A percentile compares a stretch with the other conserved stretches of the same genome.
phyloP scores from a whole-genome alignment of 2,113 vertebrate genomes.

The Clarias batrachus region DNA sequence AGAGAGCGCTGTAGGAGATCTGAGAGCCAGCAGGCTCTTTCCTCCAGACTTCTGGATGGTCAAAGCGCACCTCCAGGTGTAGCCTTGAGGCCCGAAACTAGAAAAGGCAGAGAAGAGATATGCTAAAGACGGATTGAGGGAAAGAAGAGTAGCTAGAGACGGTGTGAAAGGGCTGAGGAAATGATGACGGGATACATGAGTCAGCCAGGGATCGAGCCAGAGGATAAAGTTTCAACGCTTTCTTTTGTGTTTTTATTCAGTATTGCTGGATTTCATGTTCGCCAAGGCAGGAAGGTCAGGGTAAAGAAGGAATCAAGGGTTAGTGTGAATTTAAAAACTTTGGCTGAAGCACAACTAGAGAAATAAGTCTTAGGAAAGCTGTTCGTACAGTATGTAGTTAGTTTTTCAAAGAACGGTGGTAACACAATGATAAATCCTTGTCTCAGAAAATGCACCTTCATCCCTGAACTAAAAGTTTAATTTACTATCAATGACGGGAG shows the following conservation, averaged over 20 bases:
- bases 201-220: slow-evolving; percentile 12
- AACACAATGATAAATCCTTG: not conserved
- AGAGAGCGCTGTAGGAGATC: slow-evolving; percentile 58
- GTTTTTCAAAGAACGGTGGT: not conserved
- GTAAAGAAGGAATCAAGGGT: not conserved
- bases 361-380: not conserved
- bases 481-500: not conserved
- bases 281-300: not conserved
- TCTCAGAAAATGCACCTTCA: not conserved
- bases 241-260: not conserved
- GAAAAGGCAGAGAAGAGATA: slow-evolving; percentile 48
- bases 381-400: not conserved
- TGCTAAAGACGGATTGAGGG: slow-evolving; percentile 49
- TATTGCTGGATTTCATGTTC: not conserved
- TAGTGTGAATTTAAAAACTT: not conserved
- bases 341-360: not conserved
- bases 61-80: slow-evolving; percentile 59
- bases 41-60: slow-evolving; percentile 54
- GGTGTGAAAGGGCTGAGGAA: slow-evolving; percentile 29
- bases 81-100: slow-evolving; percentile 54
- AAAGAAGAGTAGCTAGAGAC: slow-evolving; percentile 45
- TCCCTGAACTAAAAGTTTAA: not conserved
- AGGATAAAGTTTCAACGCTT: slow-evolving; percentile 11
- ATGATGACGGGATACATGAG: slow-evolving; percentile 19
- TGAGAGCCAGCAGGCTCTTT: slow-evolving; percentile 55